Base-by-base conservation (phyloP, 2,888 invertebrate genomes). In the Cosmia pyralina region DNA sequence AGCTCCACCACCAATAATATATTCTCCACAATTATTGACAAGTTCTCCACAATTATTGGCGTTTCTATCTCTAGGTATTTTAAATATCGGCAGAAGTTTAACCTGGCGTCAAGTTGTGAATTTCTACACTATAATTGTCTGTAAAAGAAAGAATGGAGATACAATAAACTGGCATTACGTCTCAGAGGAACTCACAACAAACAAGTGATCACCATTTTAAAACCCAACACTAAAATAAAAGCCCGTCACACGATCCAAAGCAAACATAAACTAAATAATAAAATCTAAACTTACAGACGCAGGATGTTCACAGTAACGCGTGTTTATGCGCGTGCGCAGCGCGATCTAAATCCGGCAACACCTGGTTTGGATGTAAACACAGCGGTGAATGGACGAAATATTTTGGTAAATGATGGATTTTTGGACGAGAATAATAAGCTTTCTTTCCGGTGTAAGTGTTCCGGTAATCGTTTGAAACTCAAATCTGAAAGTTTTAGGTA, bases 221-320 rank as follows among this genome's bases (percentile, higher is more conserved):
- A 67, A 46, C 50, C 41, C 55, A 55, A 64, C n/a, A 58, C 65
- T 19, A 72, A 72, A 82, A 68, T 77, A 71, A 72, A 77, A 66
- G 11, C 15, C 44, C 68, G 69, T 77, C 57, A 74, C 65, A 64
- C 63, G 69, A 38, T 50, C 69, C 71, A 72, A 75, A 75, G 74
- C 67, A 55, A 75, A 83, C 80, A 70, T 72, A 80, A 80, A 78
- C 72, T 60, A 78, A 72, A 76, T 83, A 83, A 82, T 83, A 81
- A 83, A 83, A 83, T 78, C 73, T 75, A 75, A 75, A 78, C 78
- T 57, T 62, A 50, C 83, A 69, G 64, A 57, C 76, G 81, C 87
- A 87, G 89, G 89, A 88, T 88, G 89, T 86, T 81, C 85, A 81
- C 82, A 72, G 82, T 85, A 88, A 85, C 84, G 79, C 82, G 77